These are phyloP conservation scores for Caloenas nicobarica DNA, from an alignment of 2,113 vertebrate genomes.

Conservation along the genomic window DNA sequence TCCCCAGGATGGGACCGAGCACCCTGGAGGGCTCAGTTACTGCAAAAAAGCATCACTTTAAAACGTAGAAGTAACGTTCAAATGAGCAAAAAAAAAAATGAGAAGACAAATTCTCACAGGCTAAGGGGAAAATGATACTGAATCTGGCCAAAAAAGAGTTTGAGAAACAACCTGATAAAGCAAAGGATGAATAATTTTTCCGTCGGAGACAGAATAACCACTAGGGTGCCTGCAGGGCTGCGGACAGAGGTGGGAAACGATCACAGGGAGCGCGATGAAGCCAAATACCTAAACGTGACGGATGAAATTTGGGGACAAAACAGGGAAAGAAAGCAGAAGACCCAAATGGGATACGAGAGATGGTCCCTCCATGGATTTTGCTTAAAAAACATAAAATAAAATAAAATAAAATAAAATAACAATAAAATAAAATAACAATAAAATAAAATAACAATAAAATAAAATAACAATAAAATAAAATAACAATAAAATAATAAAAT, in stretches of 20 bases:
- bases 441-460: neutral
- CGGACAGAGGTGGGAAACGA: rapidly evolving
- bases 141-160: neutral
- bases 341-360: rapidly evolving
- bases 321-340: neutral
- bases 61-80: neutral
- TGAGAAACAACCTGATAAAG: neutral
- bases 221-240: rapidly evolving
- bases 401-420: neutral
- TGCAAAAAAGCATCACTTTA: neutral
- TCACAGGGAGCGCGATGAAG: neutral
- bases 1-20: neutral
- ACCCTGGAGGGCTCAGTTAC: neutral
- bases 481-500: neutral
- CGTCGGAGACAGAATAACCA: rapidly evolving
- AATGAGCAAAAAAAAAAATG: neutral
- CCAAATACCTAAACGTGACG: neutral
- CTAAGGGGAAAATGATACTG: neutral
- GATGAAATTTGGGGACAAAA: neutral
- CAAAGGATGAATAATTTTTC: neutral
- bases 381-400: neutral
- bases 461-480: neutral
- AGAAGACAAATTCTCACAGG: neutral
- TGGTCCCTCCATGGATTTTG: rapidly evolving
- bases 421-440: neutral